Conservation (phyloP, 1,140 invertebrate species). For the Adelges cooleyi region DNA sequence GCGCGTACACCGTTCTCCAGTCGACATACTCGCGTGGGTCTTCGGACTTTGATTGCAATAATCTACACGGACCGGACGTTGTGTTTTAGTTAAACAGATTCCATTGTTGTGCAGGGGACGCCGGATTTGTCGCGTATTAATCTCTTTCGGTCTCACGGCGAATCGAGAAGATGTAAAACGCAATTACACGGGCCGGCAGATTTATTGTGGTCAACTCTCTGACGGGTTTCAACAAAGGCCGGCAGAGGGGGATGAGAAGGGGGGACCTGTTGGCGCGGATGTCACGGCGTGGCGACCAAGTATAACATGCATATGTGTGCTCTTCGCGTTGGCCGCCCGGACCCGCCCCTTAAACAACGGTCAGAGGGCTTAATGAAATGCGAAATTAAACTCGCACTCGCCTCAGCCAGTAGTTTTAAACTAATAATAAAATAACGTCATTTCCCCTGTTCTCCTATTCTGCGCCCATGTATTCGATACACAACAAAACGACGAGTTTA, state of each 20-base stretch:
- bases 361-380: constrained; percentile 27
- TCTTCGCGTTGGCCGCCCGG: neutral
- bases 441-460: neutral
- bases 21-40: no score
- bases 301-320: neutral
- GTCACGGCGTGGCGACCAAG: neutral
- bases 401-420: neutral
- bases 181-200: constrained; percentile 26
- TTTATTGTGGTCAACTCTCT: constrained; percentile 25
- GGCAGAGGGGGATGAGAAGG: neutral
- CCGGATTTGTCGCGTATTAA: constrained; percentile 27
- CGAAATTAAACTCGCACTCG: constrained; percentile 22
- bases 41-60: constrained; percentile 20
- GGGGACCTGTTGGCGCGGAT: constrained; percentile 24
- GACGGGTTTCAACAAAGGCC: neutral
- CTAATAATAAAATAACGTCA: constrained; percentile 20
- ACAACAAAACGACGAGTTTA: no score
- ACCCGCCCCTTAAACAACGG: constrained; percentile 10
- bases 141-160: constrained; percentile 20
- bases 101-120: neutral
- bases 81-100: constrained; percentile 25
- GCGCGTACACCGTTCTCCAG: no score
- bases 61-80: constrained; percentile 12
- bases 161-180: constrained; percentile 27
- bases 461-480: no score